Percentiles rank a stretch among this genome's conserved stretches.
Conservation (phyloP, 2,888 invertebrate genomes). For the Lasioglossum leucozonium region DNA sequence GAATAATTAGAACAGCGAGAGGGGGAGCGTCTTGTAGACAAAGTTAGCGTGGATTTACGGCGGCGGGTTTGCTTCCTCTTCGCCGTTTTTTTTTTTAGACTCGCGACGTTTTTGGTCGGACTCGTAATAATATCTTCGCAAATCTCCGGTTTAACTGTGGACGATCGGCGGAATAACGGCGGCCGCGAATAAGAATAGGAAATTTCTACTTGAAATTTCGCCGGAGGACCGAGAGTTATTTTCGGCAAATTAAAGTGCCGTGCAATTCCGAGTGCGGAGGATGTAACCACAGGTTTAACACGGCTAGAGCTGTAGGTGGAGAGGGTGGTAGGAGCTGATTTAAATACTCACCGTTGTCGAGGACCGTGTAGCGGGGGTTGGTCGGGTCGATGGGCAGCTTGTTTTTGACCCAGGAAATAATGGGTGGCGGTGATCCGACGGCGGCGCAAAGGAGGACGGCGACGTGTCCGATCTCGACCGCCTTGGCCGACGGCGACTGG, state of each 20-base stretch:
- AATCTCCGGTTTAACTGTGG: background rate
- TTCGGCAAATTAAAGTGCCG: background rate
- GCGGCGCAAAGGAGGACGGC: slow-evolving; percentile 96
- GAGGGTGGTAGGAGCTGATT: slow-evolving; percentile 18
- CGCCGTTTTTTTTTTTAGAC: background rate
- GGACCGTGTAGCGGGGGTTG: slow-evolving; percentile 93
- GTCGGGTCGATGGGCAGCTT: slow-evolving; percentile 94
- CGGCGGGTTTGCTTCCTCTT: background rate
- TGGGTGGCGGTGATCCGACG: slow-evolving; percentile 92
- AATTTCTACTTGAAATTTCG: background rate
- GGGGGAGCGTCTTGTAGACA: background rate
- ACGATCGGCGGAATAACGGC: background rate
- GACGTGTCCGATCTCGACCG: slow-evolving; percentile 97
- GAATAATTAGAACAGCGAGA: background rate
- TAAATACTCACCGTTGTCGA: slow-evolving; percentile 90
- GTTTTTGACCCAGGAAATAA: slow-evolving; percentile 97
- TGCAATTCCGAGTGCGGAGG: background rate
- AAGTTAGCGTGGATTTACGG: background rate
- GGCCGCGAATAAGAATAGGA: no score
- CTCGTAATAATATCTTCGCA: background rate
- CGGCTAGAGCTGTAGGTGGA: background rate
- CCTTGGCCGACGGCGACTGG: slow-evolving; percentile 95
- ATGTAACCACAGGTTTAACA: background rate
- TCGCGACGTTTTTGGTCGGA: background rate
- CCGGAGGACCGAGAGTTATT: background rate